Percentiles rank a stretch among this genome's conserved stretches.
These are phyloP conservation scores for Melanargia galathea DNA, from an alignment of 2,888 invertebrate genomes.

Conservation along the genomic window DNA sequence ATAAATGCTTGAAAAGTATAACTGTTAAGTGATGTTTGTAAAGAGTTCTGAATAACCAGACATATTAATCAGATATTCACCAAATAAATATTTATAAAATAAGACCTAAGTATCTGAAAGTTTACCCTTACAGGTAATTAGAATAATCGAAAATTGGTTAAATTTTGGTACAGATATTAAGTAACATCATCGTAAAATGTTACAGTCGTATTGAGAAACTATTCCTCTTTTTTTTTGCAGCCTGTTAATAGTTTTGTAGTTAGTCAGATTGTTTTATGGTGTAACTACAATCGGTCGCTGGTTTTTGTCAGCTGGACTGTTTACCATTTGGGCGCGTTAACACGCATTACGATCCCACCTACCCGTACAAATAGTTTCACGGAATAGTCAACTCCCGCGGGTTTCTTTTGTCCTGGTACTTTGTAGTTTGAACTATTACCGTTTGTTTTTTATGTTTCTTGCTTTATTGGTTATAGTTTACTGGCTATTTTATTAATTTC, in stretches of 20 bases:
- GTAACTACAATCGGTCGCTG: slow-evolving; percentile 7
- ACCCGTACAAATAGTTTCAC: slow-evolving; percentile 35
- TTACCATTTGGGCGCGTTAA: slow-evolving; percentile 7
- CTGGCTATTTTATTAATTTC: not conserved
- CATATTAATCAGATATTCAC: too few relatives aligned
- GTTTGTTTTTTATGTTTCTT: not conserved
- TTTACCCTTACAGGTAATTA: too few relatives aligned
- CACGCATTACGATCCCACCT: slow-evolving; percentile 3
- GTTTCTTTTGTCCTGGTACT: slow-evolving; percentile 23
- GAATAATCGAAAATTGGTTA: too few relatives aligned
- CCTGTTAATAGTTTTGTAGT: not conserved
- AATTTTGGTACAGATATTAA: too few relatives aligned
- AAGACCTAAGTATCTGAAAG: too few relatives aligned
- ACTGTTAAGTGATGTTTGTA: too few relatives aligned
- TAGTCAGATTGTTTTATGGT: slow-evolving; percentile 10
- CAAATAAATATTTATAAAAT: too few relatives aligned
- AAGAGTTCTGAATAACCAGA: too few relatives aligned
- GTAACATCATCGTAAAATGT: too few relatives aligned
- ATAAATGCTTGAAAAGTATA: too few relatives aligned
- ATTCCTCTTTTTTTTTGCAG: too few relatives aligned
- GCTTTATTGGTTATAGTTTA: not conserved
- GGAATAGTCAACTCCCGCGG: slow-evolving; percentile 36
- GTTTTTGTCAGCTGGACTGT: slow-evolving; percentile 12
- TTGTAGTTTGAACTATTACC: not conserved
- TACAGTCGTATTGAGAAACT: too few relatives aligned